Percentiles rank a stretch among this genome's conserved stretches.
Conservation (phyloP, 2,113 vertebrate genomes). For the Petrocephalus microphthalmus region DNA sequence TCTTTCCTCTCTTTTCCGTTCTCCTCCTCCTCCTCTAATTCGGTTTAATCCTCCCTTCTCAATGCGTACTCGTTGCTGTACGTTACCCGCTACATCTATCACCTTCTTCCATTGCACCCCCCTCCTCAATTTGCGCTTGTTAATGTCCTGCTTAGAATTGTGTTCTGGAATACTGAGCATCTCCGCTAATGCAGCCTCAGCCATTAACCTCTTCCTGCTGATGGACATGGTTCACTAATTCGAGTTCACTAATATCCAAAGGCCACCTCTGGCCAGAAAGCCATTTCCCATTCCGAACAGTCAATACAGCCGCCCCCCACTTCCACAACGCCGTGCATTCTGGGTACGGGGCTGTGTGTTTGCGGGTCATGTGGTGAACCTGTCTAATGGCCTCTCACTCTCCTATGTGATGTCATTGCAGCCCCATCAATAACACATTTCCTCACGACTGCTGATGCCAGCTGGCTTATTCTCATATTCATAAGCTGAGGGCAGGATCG, state of each 20-base stretch:
- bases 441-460: neutral
- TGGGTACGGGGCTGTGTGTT: neutral
- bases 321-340: neutral
- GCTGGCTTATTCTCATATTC: neutral
- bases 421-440: neutral
- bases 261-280: neutral
- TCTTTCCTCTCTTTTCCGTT: neutral
- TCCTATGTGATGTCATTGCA: neutral
- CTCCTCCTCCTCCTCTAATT: neutral
- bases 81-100: neutral
- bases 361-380: neutral
- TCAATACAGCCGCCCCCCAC: neutral
- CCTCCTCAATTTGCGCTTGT: neutral
- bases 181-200: neutral
- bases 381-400: neutral
- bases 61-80: neutral
- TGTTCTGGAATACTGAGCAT: too few relatives aligned
- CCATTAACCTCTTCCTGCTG: constrained; percentile 4
- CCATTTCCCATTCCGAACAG: neutral
- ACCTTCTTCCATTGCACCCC: neutral
- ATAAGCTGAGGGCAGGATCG: neutral
- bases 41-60: neutral
- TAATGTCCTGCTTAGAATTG: neutral
- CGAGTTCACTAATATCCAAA: neutral
- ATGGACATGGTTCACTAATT: neutral